These are phyloP conservation scores for Tylochromis polylepis DNA, from an alignment of 2,113 vertebrate genomes.

Conservation along the genomic window DNA sequence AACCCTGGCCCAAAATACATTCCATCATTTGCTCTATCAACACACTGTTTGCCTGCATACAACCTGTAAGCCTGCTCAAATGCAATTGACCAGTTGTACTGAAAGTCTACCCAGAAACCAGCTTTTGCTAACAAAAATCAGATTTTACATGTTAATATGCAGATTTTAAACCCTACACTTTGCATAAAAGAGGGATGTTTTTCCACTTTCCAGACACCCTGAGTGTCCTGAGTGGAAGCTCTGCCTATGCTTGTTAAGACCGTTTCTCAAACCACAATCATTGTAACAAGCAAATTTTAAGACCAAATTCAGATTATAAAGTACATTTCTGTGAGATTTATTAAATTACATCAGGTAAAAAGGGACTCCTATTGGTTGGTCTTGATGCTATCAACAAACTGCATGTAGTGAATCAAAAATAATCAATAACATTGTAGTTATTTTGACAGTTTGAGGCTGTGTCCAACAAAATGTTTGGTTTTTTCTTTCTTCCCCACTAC, in stretches of 20 bases:
- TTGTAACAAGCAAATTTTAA: background rate
- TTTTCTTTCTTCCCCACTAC: accelerated
- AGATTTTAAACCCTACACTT: background rate
- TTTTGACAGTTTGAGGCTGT: background rate
- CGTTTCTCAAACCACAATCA: background rate
- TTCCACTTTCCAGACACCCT: background rate
- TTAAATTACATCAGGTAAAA: background rate
- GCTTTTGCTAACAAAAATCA: background rate
- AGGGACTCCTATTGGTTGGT: background rate
- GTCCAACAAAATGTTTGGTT: background rate
- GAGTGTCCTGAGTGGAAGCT: background rate
- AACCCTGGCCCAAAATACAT: background rate
- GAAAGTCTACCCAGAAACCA: background rate
- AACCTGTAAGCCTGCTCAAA: background rate
- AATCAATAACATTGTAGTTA: background rate
- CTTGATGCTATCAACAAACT: background rate
- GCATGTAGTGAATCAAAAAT: background rate
- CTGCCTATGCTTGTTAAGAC: background rate
- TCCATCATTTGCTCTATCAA: background rate
- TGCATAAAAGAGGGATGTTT: background rate
- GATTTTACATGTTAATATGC: background rate
- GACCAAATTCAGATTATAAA: background rate
- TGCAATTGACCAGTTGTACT: background rate
- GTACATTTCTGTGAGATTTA: background rate
- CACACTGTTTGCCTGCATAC: background rate